Base-by-base conservation (phyloP, 2,888 invertebrate species). In the Leptopilina myrica region DNA sequence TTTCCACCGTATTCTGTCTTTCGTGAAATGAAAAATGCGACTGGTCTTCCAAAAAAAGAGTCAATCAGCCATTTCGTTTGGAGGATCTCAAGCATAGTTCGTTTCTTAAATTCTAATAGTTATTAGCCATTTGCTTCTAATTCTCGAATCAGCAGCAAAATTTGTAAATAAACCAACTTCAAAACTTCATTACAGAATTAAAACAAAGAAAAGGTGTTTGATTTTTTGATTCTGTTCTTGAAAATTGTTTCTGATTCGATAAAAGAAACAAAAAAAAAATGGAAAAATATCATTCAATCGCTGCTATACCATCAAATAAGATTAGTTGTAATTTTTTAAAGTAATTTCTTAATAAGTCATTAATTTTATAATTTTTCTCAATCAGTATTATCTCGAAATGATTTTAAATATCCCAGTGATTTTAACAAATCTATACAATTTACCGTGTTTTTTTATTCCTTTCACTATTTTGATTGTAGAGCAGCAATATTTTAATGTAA, bases 31-130 rank as follows among this genome's bases (percentile, higher is more conserved):
- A 53, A 64, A 20, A 49, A 77, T 46, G 62, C 56, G 78, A 78
- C 62, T 76, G 75, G 79, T 78, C 65, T 79, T 80, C 76, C 80
- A 65, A 76, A 53, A 79, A 81, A 83, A 75, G 33, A 56, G 20
- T 15, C 79, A 56, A 33, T 33, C 81, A 83, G 83, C 83, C 83
- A 83, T 76, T 33, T 12, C 33, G 56, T 53, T 9, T 53, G 73
- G 73, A 33, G 56, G 73, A 56, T n/a, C 40, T 15, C 64, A 64
- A 64, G 64, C 73, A 73, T 73, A 56, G n/a, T 56, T 73, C n/a
- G 73, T 73, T 73, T 56, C 73, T 53, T 5, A 73, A 62, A 56
- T 56, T 73, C 5, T 49, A 49, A 49, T 8, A 56, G 33, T 73
- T 33, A 73, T 9, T 26, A 73, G n/a, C 33, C 56, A 56, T 33